Percentiles rank a stretch among this genome's conserved stretches.
Evolutionary conservation across 2,797 vertebrate genomes (phyloP).

Genomic region (Danio choprae): DNA sequence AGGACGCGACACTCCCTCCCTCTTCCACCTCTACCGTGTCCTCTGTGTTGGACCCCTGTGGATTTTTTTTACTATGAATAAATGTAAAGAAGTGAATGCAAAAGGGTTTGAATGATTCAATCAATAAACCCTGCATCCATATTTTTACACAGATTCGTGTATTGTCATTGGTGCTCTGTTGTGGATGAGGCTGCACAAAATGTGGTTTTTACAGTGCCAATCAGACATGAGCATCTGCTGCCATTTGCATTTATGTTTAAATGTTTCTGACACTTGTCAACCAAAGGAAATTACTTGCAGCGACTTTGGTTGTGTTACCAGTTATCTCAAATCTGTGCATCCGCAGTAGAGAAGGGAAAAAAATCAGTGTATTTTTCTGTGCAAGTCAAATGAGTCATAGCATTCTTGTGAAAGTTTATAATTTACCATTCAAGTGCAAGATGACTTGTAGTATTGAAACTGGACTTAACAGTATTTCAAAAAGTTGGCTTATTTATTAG

Average conservation of each 20-base stretch:
- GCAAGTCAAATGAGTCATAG: not conserved
- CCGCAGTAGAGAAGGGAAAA: not conserved
- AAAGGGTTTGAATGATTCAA: constrained; percentile 64
- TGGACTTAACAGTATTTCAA: no score
- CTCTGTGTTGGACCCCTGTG: constrained; percentile 73
- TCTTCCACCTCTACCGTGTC: constrained; percentile 31
- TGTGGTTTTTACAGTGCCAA: not conserved
- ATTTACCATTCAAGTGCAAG: no score
- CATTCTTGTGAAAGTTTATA: no score
- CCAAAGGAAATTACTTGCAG: not conserved
- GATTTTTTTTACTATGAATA: constrained; percentile 78
- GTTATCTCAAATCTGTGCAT: not conserved
- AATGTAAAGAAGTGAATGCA: constrained; percentile 67
- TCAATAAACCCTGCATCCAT: constrained; percentile 73
- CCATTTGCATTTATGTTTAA: not conserved
- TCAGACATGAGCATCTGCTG: not conserved
- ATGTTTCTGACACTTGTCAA: not conserved
- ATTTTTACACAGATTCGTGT: constrained; percentile 61
- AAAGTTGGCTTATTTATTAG: no score
- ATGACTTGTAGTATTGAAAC: no score
- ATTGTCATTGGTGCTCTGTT: constrained; percentile 44
- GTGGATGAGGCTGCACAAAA: not conserved
- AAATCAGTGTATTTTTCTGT: not conserved
- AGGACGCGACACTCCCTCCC: constrained; percentile 23
- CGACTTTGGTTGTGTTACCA: not conserved